These are phyloP conservation scores for Periphyllus acericola DNA, from an alignment of 2,888 invertebrate genomes.

Conservation along the genomic window DNA sequence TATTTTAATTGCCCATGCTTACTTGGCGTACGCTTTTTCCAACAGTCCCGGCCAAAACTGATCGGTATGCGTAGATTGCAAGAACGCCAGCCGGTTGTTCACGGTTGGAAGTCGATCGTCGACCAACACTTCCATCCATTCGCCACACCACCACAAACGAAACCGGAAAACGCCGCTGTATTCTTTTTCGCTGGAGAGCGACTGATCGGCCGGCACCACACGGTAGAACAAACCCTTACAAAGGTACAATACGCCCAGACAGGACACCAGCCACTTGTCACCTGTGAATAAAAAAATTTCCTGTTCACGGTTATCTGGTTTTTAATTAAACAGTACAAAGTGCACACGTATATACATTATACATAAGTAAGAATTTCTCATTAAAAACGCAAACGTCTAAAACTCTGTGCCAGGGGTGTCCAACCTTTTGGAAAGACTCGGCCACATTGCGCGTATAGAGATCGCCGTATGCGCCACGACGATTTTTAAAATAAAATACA, in stretches of 20 bases:
- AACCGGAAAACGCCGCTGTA: slow-evolving; percentile 88
- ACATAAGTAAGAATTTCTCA: too few relatives aligned
- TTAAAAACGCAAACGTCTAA: not conserved
- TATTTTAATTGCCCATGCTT: slow-evolving; percentile 66
- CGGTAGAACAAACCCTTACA: slow-evolving; percentile 89
- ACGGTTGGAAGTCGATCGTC: slow-evolving; percentile 91
- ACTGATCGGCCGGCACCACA: slow-evolving; percentile 91
- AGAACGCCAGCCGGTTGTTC: slow-evolving; percentile 85
- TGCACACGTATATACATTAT: too few relatives aligned
- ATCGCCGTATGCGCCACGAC: too few relatives aligned
- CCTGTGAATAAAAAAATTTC: slow-evolving; percentile 70
- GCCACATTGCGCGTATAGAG: too few relatives aligned
- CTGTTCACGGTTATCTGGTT: not conserved
- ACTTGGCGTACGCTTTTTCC: slow-evolving; percentile 94
- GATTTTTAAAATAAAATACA: too few relatives aligned
- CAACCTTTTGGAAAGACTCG: too few relatives aligned
- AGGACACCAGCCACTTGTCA: slow-evolving; percentile 90
- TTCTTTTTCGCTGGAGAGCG: slow-evolving; percentile 71
- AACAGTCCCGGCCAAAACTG: slow-evolving; percentile 90
- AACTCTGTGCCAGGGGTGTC: too few relatives aligned
- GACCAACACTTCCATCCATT: slow-evolving; percentile 89
- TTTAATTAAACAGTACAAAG: not conserved
- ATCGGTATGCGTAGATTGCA: slow-evolving; percentile 82
- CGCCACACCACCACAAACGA: slow-evolving; percentile 92
- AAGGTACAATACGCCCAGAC: slow-evolving; percentile 84